Percentiles rank a stretch among this genome's conserved stretches.
These are phyloP conservation scores for Prosopocoilus inquinatus DNA, from an alignment of 2,888 invertebrate genomes.

Conservation along the genomic window DNA sequence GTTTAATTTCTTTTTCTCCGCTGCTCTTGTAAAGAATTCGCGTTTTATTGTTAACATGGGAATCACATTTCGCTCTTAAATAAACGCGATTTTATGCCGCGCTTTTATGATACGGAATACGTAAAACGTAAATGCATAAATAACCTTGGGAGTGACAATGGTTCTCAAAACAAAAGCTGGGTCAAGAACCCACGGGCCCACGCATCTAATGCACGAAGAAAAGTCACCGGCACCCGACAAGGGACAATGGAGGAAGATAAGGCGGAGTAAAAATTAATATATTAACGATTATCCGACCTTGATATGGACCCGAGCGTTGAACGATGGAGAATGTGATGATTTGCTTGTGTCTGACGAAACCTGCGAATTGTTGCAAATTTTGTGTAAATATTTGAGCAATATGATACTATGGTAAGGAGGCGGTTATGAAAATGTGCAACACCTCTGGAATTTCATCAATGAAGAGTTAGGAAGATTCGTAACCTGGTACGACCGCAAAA, in stretches of 20 bases:
- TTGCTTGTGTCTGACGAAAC: conserved; percentile 13
- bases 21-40: too few species aligned
- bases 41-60: conserved; percentile 2
- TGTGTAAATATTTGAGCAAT: conserved; percentile 3
- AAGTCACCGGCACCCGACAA: too few species aligned
- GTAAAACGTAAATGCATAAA: conserved; percentile 27
- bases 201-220: conserved; percentile 6
- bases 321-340: conserved; percentile 35
- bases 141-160: conserved; percentile 41
- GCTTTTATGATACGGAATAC: conserved; percentile 13
- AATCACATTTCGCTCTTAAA: not conserved
- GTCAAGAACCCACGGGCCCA: conserved; percentile 41
- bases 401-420: not conserved
- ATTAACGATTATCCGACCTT: conserved; percentile 23
- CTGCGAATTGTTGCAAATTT: conserved; percentile 1
- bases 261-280: not conserved
- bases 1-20: too few species aligned
- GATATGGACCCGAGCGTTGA: conserved; percentile 30
- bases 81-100: not conserved
- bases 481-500: too few species aligned
- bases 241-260: too few species aligned
- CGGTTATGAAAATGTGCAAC: not conserved
- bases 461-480: too few species aligned
- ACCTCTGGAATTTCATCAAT: too few species aligned
- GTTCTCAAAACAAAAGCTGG: conserved; percentile 43